phyloP scores from a whole-genome alignment of 2,888 invertebrate genomes.

The Drosophila parthenogenetica region DNA sequence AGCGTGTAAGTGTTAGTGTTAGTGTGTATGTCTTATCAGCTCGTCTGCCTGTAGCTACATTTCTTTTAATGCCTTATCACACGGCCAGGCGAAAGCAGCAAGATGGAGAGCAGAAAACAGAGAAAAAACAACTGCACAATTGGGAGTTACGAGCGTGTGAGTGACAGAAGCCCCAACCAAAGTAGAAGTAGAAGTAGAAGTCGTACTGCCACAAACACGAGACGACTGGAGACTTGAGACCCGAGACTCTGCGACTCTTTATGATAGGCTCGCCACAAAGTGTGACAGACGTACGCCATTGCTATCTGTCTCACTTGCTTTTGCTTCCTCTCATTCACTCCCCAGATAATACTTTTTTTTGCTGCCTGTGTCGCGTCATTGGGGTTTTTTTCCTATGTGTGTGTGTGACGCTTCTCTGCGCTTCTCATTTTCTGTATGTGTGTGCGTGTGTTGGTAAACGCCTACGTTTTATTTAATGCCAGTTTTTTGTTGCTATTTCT shows the following conservation, averaged over 20 bases:
- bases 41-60: conserved; percentile 73
- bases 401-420: conserved; percentile 21
- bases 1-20: conserved; percentile 30
- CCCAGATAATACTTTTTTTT: conserved; percentile 62
- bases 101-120: conserved; percentile 21
- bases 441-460: conserved; percentile 66
- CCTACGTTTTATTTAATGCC: conserved; percentile 79
- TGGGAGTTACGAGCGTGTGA: conserved; percentile 78
- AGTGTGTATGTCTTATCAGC: conserved; percentile 67
- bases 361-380: conserved; percentile 31
- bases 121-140: conserved; percentile 67
- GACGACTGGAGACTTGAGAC: background rate
- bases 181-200: background rate
- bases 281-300: conserved; percentile 41
- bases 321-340: conserved; percentile 29
- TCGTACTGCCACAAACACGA: background rate
- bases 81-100: conserved; percentile 40
- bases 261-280: conserved; percentile 53
- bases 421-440: conserved; percentile 13
- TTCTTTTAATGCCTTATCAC: conserved; percentile 80
- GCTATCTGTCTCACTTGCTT: conserved; percentile 33
- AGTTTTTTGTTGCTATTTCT: conserved; percentile 28
- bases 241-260: conserved; percentile 36
- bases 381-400: conserved; percentile 32
- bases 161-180: conserved; percentile 47